Evolutionary conservation across 2,113 vertebrate genomes (phyloP), one percentile per base, ranked within the genome.

Genomic region (Lepisosteus osseus): DNA sequence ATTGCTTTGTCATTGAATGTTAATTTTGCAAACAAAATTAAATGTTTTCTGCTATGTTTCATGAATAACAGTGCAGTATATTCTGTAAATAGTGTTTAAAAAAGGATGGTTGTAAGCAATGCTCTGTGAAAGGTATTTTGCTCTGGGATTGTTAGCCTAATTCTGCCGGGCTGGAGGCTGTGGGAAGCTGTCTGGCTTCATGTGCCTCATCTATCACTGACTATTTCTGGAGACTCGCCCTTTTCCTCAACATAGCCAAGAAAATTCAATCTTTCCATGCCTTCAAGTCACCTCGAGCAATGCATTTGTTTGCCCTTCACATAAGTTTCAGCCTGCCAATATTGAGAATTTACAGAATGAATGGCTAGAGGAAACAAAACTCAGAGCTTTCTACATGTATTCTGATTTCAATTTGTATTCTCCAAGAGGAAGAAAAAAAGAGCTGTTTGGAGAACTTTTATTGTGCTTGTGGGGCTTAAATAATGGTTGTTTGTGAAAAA

Each of bases 171-270:
- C 82, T 86, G 79, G 84, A 87, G 86, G 87, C 79, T 82, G 85
- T 83, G 69, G 73, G 70, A 87, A 84, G 84, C 83, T 87, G 90
- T 91, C 85, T 84, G 74, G 76, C 61, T 78, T 83, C 80, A 82
- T 87, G 81, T 88, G 82, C 82, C 90, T 90, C 87, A 90, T 91
- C 87, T 90, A 83, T 91, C 89, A 90, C 79, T 89, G 83, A 78
- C 79, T 91, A 69, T 81, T 90, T 92, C 84, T 75, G 55, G 63
- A 85, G 79, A 84, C 81, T 87, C 72, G 75, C 56, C 82, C n/a
- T 59, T 59, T 88, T 45, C 65, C 76, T 59, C 77, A 77, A 63
- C 79, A 73, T 74, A 54, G 40, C 69, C 29, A 67, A 79, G 83
- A 87, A 85, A 83, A 72, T 62, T 89, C 69, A 90, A 90, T 90